Base-by-base conservation (phyloP, 2,888 invertebrate species). In the Cenopis cana region DNA sequence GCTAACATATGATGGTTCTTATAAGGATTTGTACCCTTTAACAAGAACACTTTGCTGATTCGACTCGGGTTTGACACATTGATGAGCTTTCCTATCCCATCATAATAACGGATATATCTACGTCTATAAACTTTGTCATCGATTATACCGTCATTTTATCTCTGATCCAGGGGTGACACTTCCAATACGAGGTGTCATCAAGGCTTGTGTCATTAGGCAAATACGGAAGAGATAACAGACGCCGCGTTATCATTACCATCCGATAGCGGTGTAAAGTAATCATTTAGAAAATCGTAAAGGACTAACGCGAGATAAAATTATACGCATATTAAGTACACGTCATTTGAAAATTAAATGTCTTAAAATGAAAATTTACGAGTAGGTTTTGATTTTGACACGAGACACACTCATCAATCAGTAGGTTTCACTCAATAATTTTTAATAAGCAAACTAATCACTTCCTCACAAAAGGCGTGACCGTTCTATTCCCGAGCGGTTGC, bases 391-490 rank as follows among this genome's bases (percentile, higher is more conserved):
- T 78, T 81, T 82, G 81, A 85, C 81, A 83, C 81, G 81, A 76
- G 83, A 82, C 82, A 81, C 76, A 82, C 80, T 84, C 84, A 90
- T 91, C 90, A 91, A 93, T 93, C 91, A 92, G 81, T 82, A 77
- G 87, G 88, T 91, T 89, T 93, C 93, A 90, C 92, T 93, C 90
- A 91, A 87, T 93, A 92, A 91, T 93, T 91, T 92, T 91, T 93
- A 93, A 92, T 90, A 93, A 92, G 87, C 90, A 87, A n/a, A 91
- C 93, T 93, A 93, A 93, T 93, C 89, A 93, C 91, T 90, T 92
- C 91, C 90, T 90, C 85, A 85, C 80, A 85, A 87, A 86, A 90
- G 91, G 90, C 89, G 91, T 90, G 89, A 90, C 91, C 84, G 82
- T 88, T 89, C 92, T 93, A 93, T 93, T 93, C 90, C 89, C 88